Base-by-base conservation (phyloP, 2,888 invertebrate genomes). In the Drosophila yooni region DNA sequence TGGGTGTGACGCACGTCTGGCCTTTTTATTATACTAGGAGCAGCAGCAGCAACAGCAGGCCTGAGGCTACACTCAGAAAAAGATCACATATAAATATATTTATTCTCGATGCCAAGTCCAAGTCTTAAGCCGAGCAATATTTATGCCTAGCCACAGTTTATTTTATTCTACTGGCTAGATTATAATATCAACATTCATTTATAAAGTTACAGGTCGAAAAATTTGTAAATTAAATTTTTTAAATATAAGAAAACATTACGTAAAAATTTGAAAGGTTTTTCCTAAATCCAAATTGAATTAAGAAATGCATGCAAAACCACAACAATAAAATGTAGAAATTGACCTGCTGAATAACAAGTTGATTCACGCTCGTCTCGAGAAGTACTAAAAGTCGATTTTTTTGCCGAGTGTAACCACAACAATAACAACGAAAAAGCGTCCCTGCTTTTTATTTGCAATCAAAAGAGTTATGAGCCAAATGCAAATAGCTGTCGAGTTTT, bases 391-490 rank as follows among this genome's bases (percentile, higher is more conserved):
- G 2, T 25, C 21, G 21, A 13, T 2, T 15, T 4, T 25, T 46
- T 25, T n/a, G n/a, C 1, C 25, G 25, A 46, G 46, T 46, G 15
- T 25, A 46, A 38, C 59, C 67, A 53, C 51, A 81, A 52, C 48
- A 64, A 53, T 53, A 59, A 36, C 6, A 43, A 21, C 51, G 59
- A 68, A 81, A 64, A 73, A 67, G 71, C 68, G 83, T 76, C 76
- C 70, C 66, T 10, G 63, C 70, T 50, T 67, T 82, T 89, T 85
- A 85, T 85, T 85, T 89, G 85, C 88, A 89, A 85, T 85, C 89
- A 88, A 88, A 88, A 88, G 87, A 90, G 90, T 90, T 90, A 87
- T 89, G 83, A 89, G 89, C 78, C 87, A 88, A 90, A 87, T 87
- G 90, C 84, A 90, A 87, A 87, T 88, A 79, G 70, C 70, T 53